Evolutionary conservation across 2,888 invertebrate genomes (phyloP).

Genomic region (Syrista parreyssii): DNA sequence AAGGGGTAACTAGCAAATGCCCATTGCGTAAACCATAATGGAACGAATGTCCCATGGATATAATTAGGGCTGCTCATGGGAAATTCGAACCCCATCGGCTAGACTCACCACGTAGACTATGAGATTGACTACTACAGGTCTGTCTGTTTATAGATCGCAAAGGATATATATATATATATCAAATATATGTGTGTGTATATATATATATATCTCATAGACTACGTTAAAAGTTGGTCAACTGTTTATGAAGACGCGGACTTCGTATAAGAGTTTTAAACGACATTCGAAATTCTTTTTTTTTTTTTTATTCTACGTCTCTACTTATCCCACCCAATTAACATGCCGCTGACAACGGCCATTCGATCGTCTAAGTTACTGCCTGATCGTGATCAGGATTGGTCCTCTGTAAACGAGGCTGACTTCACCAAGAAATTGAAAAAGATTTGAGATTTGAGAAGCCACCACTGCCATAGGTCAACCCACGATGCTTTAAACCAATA

Average conservation of each 20-base stretch:
- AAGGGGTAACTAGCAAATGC: conserved; percentile 55
- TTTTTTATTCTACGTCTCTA: background rate
- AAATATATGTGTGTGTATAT: no score
- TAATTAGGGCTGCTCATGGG: conserved; percentile 64
- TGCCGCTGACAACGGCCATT: background rate
- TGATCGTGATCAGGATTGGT: background rate
- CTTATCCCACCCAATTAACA: background rate
- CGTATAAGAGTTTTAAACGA: background rate
- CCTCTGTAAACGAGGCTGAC: background rate
- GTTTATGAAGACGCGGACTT: background rate
- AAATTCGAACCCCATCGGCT: conserved; percentile 51
- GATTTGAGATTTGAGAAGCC: background rate
- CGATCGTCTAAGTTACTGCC: background rate
- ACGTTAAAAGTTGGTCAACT: background rate
- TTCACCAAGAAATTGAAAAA: background rate
- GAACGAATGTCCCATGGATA: conserved; percentile 62
- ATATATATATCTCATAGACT: no score
- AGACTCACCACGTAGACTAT: conserved; percentile 21
- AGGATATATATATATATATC: no score
- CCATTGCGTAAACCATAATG: conserved; percentile 52
- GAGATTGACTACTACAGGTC: background rate
- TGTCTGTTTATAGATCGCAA: no score
- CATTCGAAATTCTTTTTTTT: background rate
- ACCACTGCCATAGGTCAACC: background rate
- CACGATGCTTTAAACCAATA: background rate